Conservation (phyloP, 2,888 invertebrate species). For the Ophion ellenae region DNA sequence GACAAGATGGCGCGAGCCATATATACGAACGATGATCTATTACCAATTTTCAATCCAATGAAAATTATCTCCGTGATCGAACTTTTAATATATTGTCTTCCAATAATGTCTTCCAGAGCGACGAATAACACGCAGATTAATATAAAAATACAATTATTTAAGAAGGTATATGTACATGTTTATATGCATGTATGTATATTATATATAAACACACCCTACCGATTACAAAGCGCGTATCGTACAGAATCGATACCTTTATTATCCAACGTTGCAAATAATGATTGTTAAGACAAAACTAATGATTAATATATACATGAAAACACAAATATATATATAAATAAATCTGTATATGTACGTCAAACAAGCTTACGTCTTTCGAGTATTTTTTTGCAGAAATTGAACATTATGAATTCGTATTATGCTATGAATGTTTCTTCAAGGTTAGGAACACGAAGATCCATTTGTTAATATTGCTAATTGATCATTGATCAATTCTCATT, state of each 20-base stretch:
- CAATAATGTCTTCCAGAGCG: constrained; percentile 79
- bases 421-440: no score
- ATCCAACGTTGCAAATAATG: constrained; percentile 64
- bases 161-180: constrained; percentile 26
- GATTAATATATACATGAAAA: constrained; percentile 40
- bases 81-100: constrained; percentile 76
- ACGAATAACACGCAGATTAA: constrained; percentile 53
- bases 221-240: constrained; percentile 45
- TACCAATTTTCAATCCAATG: constrained; percentile 17
- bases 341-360: constrained; percentile 59
- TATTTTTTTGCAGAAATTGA: constrained; percentile 31
- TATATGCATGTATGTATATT: constrained; percentile 25
- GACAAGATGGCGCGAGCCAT: neutral
- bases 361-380: constrained; percentile 34
- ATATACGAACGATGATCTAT: neutral
- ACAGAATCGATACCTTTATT: constrained; percentile 56
- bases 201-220: constrained; percentile 11
- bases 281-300: constrained; percentile 64
- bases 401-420: constrained; percentile 21
- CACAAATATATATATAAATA: constrained; percentile 38
- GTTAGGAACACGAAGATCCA: no score
- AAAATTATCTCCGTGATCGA: constrained; percentile 67
- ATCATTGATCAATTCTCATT: no score
- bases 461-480: no score
- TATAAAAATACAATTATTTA: constrained; percentile 59